Conservation (phyloP, 2,113 vertebrate species). For the Ciconia boyciana region DNA sequence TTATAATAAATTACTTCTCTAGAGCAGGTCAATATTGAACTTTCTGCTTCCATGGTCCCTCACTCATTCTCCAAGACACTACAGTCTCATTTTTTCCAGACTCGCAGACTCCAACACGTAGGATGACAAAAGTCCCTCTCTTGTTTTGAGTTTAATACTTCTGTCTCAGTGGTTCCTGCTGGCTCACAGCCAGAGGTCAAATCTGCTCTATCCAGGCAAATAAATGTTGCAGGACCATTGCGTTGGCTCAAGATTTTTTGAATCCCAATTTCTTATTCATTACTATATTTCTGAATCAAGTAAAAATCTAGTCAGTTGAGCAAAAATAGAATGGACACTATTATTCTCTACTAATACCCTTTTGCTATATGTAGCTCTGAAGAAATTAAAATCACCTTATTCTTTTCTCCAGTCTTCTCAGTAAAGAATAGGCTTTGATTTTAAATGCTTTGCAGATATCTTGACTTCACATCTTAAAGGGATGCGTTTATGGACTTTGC, state of each 20-base stretch:
- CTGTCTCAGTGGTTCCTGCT: background rate
- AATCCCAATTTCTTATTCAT: background rate
- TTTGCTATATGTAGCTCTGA: background rate
- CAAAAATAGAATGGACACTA: background rate
- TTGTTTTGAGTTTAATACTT: background rate
- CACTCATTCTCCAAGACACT: background rate
- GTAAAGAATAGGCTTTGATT: background rate
- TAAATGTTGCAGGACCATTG: background rate
- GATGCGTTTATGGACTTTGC: background rate
- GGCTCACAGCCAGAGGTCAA: background rate
- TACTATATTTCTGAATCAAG: background rate
- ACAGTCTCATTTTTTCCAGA: background rate
- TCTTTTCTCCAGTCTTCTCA: background rate
- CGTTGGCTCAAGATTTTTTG: background rate
- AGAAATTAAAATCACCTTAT: background rate
- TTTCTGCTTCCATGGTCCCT: background rate
- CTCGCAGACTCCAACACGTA: background rate
- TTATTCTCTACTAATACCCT: background rate
- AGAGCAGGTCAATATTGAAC: background rate
- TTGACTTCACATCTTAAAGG: background rate
- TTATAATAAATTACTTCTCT: background rate
- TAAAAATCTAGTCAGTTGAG: background rate
- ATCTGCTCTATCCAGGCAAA: background rate
- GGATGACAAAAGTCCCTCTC: background rate
- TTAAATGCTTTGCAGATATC: background rate